Base-by-base conservation (phyloP, 2,113 vertebrate genomes). In the Plotosus lineatus region DNA sequence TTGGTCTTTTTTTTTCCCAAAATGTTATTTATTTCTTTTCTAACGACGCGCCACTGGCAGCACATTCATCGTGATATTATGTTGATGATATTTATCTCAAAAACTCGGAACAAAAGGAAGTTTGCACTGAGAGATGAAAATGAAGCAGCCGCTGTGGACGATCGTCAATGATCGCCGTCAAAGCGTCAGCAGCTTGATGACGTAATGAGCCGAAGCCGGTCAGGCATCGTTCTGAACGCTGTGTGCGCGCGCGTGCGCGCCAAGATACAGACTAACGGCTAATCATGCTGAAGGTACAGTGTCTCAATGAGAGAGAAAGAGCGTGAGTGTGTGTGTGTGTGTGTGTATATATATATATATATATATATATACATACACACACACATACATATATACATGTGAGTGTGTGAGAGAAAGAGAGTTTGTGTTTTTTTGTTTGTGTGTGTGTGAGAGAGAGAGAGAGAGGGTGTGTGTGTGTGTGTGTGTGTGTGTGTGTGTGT, bases 31-130 rank as follows among this genome's bases (percentile, higher is more conserved):
- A n/a, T 53, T 40, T 44, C 9, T 23, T 42, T 46, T 26, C 12
- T 42, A 60, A 21, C n/a, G 9, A 26, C 60, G 65, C 65, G 76
- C 76, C 19, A 65, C 58, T n/a, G 65, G 76, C 76, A 78, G 60
- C 60, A 78, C 76, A 78, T 65, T 36, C 23, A 65, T 19, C 17
- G 31, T 38, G 33, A n/a, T n/a, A n/a, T n/a, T n/a, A n/a, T 65
- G 65, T 36, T 17, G 40, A 63, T 63, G 19, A 12, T 65, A 78
- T 31, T 44, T 26, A 42, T 42, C 40, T 69, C 6, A 53, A 44
- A 61, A 63, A 48, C 9, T 17, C 56, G 31, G 40, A 61, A 78
- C 28, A 23, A n/a, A 80, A 4, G 2, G 42, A 63, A 50, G 17
- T 23, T 33, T 31, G 23, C 15, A 31, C 58, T 17, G 31, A 31